Conservation (phyloP, 1,140 invertebrate genomes). For the Mycetomoellerius zeteki region DNA sequence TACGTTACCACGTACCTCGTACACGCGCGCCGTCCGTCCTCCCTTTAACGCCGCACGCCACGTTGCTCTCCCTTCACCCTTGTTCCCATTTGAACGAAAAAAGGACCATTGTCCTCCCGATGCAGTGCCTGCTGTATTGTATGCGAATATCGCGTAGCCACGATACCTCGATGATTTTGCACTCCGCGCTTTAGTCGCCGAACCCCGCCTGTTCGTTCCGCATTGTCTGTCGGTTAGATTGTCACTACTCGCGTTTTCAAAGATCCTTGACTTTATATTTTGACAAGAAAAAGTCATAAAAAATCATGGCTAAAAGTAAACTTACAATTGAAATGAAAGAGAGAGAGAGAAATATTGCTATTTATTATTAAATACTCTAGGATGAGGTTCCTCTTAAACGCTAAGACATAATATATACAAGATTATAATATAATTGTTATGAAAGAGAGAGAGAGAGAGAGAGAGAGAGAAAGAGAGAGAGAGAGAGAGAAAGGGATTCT, state of each 20-base stretch:
- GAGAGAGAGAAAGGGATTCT: neutral
- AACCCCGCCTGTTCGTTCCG: slow-evolving; percentile 6
- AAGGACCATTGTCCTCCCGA: slow-evolving; percentile 63
- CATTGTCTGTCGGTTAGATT: slow-evolving; percentile 19
- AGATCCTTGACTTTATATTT: neutral
- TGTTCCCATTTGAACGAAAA: slow-evolving; percentile 59
- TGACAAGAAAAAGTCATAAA: neutral
- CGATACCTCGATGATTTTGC: slow-evolving; percentile 63
- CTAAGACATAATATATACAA: too few relatives aligned
- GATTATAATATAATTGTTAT: too few relatives aligned
- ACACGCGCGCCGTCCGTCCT: slow-evolving; percentile 39
- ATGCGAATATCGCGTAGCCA: slow-evolving; percentile 66
- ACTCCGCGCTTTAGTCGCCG: slow-evolving; percentile 37
- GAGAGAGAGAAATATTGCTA: too few relatives aligned
- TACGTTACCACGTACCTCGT: slow-evolving; percentile 66
- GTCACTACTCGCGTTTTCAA: slow-evolving; percentile 5
- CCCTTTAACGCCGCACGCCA: slow-evolving; percentile 14
- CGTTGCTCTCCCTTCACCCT: slow-evolving; percentile 37
- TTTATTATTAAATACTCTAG: too few relatives aligned
- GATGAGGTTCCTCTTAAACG: too few relatives aligned
- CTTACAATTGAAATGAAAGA: neutral
- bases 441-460: too few relatives aligned
- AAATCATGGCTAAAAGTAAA: neutral
- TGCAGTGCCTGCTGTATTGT: slow-evolving; percentile 68
- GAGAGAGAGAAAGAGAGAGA: too few relatives aligned